These are phyloP conservation scores for Salvelinus alpinus DNA, from an alignment of 2,113 vertebrate genomes.

Conservation along the genomic window DNA sequence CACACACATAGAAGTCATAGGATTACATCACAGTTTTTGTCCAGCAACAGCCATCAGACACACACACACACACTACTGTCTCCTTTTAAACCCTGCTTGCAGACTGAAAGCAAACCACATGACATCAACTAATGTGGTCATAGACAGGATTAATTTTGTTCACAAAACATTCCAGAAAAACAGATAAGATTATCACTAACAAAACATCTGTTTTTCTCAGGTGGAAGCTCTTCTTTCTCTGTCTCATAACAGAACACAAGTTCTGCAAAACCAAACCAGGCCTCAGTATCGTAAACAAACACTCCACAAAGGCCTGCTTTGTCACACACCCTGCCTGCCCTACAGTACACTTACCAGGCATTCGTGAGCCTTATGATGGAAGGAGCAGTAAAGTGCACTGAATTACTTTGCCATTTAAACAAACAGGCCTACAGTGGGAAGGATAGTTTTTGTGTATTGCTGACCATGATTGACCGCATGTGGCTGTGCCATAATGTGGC, in stretches of 20 bases:
- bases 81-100: neutral
- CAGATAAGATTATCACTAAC: slow-evolving; percentile 45
- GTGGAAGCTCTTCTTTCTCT: slow-evolving; percentile 40
- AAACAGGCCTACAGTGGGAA: neutral
- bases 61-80: slow-evolving; percentile 52
- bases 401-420: neutral
- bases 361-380: slow-evolving; percentile 14
- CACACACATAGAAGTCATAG: slow-evolving; percentile 67
- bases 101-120: slow-evolving; percentile 49
- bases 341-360: slow-evolving; percentile 6
- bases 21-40: slow-evolving; percentile 64
- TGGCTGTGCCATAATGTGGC: neutral
- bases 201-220: slow-evolving; percentile 54
- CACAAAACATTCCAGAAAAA: slow-evolving; percentile 60
- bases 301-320: slow-evolving; percentile 71
- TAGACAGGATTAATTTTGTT: slow-evolving; percentile 61
- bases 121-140: slow-evolving; percentile 56
- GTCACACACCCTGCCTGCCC: slow-evolving; percentile 49
- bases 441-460: neutral
- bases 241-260: slow-evolving; percentile 66
- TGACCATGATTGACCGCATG: no score
- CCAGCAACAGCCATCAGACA: slow-evolving; percentile 36
- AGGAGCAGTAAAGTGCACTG: neutral
- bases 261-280: slow-evolving; percentile 72
- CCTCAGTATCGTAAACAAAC: slow-evolving; percentile 73